phyloP scores from a whole-genome alignment of 2,888 invertebrate species.

The Gerris lacustris region DNA sequence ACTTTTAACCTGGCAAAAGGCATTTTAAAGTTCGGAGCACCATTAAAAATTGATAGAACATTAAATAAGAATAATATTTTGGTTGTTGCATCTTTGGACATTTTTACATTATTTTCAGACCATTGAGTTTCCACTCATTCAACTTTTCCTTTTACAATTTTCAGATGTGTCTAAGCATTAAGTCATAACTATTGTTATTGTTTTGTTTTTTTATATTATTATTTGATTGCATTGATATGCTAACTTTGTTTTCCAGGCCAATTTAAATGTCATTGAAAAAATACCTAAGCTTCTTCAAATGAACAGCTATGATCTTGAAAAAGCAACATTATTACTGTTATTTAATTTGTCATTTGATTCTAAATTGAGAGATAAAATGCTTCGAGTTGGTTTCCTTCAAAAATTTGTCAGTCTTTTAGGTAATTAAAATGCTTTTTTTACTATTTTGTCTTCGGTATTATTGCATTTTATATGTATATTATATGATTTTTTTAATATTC shows the following conservation, averaged over 20 bases:
- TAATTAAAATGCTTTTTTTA: slow-evolving; percentile 37
- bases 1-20: no score
- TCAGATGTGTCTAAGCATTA: no score
- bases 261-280: slow-evolving; percentile 67
- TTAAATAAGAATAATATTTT: no score
- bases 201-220: no score
- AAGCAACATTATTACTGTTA: slow-evolving; percentile 73
- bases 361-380: slow-evolving; percentile 74
- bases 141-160: no score
- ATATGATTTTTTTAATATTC: not conserved
- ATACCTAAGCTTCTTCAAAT: slow-evolving; percentile 63
- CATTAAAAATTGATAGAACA: no score
- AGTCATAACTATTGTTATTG: no score
- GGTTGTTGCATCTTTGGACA: no score
- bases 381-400: slow-evolving; percentile 74
- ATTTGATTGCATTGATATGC: no score
- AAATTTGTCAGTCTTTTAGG: slow-evolving; percentile 80
- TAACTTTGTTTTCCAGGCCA: slow-evolving; percentile 39
- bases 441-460: not conserved
- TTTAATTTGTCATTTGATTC: slow-evolving; percentile 94
- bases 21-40: no score
- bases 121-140: no score
- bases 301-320: slow-evolving; percentile 52
- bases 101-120: no score
- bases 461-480: not conserved